phyloP scores from a whole-genome alignment of 2,888 invertebrate species.

The Polydrusus tereticollis region DNA sequence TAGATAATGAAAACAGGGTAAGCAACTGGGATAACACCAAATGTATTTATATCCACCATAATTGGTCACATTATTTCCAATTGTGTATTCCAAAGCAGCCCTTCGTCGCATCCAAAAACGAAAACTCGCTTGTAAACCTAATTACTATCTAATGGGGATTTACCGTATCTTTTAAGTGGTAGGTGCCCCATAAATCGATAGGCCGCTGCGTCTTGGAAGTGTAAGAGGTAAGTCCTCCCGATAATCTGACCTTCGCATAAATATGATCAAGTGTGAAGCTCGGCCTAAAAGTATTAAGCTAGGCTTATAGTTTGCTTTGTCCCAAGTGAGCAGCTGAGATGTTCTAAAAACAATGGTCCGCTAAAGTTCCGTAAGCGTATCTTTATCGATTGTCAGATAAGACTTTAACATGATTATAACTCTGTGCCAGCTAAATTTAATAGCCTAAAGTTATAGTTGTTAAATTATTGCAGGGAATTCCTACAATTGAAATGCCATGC shows the following conservation, averaged over 20 bases:
- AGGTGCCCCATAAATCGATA: constrained; percentile 67
- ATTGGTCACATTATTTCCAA: too few relatives aligned
- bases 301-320: constrained; percentile 67
- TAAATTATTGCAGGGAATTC: too few relatives aligned
- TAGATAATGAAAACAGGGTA: too few relatives aligned
- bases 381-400: constrained; percentile 61
- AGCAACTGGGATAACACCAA: too few relatives aligned
- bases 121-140: constrained; percentile 58
- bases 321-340: constrained; percentile 66
- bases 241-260: constrained; percentile 70
- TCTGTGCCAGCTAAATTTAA: too few relatives aligned
- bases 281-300: constrained; percentile 67
- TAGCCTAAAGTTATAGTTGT: too few relatives aligned
- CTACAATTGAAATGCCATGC: too few relatives aligned
- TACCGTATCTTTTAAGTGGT: constrained; percentile 64
- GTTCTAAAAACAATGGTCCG: constrained; percentile 62
- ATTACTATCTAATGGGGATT: constrained; percentile 65
- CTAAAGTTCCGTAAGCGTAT: constrained; percentile 61
- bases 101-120: too few relatives aligned
- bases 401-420: constrained; percentile 53
- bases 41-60: too few relatives aligned
- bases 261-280: constrained; percentile 70
- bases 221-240: constrained; percentile 63
- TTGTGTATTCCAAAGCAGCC: too few relatives aligned
- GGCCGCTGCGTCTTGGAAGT: constrained; percentile 66